A percentile compares a stretch with the other conserved stretches of the same genome.
Evolutionary conservation across 2,113 vertebrate genomes (phyloP).

Genomic region (Urocynchramus pylzowi): DNA sequence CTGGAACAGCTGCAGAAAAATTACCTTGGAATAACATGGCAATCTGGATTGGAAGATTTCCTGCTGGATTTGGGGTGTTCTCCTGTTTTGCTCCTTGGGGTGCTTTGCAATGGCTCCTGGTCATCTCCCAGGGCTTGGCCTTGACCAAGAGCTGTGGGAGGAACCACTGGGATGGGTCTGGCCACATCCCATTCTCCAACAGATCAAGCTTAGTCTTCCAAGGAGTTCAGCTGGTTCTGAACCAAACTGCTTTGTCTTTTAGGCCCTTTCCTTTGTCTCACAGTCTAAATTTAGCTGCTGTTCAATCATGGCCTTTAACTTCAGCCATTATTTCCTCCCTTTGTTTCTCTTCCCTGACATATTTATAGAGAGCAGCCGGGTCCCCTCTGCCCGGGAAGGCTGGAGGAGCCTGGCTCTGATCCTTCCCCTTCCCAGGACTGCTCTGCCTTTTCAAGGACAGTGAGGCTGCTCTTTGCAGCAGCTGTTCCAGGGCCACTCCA

Average conservation of each 20-base stretch:
- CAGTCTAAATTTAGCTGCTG: not conserved
- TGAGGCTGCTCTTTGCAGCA: not conserved
- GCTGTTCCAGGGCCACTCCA: not conserved
- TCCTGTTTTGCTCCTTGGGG: not conserved
- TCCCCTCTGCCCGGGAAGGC: not conserved
- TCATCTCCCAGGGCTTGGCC: not conserved
- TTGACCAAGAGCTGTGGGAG: not conserved
- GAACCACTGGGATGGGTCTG: fast-evolving
- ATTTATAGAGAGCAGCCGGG: not conserved
- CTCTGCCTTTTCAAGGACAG: conserved; percentile 1
- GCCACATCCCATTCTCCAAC: not conserved
- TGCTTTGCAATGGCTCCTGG: not conserved
- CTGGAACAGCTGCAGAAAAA: not conserved
- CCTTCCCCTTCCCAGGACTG: not conserved
- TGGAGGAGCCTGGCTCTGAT: not conserved
- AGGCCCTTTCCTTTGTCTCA: not conserved
- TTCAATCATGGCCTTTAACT: conserved; percentile 15
- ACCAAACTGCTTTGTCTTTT: not conserved
- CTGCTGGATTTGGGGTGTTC: not conserved
- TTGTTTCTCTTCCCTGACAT: not conserved
- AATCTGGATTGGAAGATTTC: not conserved
- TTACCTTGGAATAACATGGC: not conserved
- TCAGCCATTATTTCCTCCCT: not conserved
- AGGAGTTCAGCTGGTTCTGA: not conserved
- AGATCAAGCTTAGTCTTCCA: not conserved